phyloP scores from a whole-genome alignment of 2,888 invertebrate species.

The Ditylenchus weischeri region DNA sequence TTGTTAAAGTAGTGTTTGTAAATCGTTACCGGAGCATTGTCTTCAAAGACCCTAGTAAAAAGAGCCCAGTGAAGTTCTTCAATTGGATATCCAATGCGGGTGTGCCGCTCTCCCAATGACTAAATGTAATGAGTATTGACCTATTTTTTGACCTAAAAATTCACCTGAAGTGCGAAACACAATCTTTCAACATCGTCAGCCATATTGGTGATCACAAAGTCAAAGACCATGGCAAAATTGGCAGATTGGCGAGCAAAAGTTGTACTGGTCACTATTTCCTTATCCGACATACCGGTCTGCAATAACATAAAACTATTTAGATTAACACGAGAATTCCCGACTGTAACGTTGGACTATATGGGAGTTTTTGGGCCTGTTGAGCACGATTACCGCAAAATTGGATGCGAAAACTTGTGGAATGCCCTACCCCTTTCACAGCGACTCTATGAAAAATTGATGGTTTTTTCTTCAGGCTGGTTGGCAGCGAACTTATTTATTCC shows the following conservation, averaged over 20 bases:
- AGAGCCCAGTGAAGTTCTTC: slow-evolving; percentile 28
- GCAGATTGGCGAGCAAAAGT: slow-evolving; percentile 26
- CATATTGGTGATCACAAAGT: slow-evolving; percentile 39
- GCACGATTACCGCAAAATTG: too few species aligned
- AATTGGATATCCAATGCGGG: slow-evolving; percentile 28
- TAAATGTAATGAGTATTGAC: too few species aligned
- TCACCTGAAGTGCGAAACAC: slow-evolving; percentile 20
- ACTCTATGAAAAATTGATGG: too few species aligned
- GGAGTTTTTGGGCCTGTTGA: too few species aligned
- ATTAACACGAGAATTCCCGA: too few species aligned
- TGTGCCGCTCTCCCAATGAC: slow-evolving; percentile 18
- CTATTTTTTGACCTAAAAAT: slow-evolving; percentile 25
- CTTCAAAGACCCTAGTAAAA: slow-evolving; percentile 40
- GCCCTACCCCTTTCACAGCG: too few species aligned
- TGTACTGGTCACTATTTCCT: slow-evolving; percentile 28
- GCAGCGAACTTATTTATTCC: too few species aligned
- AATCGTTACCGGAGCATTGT: slow-evolving; percentile 34
- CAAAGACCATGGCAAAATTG: slow-evolving; percentile 39
- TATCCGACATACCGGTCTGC: slow-evolving; percentile 31
- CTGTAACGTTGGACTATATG: too few species aligned
- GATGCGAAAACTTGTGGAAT: too few species aligned
- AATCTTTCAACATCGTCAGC: slow-evolving; percentile 38
- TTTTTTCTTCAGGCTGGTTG: too few species aligned
- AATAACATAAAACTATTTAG: not conserved
- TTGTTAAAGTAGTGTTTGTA: not conserved